These are phyloP conservation scores for Metaphire vulgaris DNA, from an alignment of 1,140 invertebrate species.

Conservation along the genomic window DNA sequence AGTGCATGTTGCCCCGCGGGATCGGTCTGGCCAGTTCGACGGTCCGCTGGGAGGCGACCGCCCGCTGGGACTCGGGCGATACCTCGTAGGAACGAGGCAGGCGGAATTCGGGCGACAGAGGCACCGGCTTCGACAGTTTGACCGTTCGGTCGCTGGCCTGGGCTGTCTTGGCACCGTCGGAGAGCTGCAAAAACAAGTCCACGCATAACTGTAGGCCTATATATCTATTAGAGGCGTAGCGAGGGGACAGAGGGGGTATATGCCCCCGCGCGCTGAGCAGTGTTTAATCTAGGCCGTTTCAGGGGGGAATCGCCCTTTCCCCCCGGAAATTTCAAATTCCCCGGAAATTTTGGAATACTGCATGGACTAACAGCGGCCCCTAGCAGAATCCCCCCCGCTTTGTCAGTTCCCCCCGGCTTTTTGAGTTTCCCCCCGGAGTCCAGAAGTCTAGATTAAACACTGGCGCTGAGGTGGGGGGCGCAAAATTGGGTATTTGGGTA, in stretches of 20 bases:
- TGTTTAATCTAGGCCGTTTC: too few relatives aligned
- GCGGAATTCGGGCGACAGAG: not conserved
- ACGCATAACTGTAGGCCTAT: not conserved
- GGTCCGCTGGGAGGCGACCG: not conserved
- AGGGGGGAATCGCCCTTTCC: not conserved
- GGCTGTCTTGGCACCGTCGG: not conserved
- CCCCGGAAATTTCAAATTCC: not conserved
- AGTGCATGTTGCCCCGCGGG: not conserved
- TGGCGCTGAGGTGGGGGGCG: too few relatives aligned
- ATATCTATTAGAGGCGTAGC: not conserved
- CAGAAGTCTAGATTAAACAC: too few relatives aligned
- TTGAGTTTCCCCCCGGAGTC: too few relatives aligned
- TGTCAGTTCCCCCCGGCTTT: too few relatives aligned
- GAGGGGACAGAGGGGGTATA: too few relatives aligned
- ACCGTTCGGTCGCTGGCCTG: not conserved
- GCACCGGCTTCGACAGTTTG: not conserved
- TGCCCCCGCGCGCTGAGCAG: too few relatives aligned
- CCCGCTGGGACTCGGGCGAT: not conserved
- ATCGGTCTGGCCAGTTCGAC: not conserved
- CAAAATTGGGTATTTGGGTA: too few relatives aligned
- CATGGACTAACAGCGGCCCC: not conserved
- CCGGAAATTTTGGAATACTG: not conserved
- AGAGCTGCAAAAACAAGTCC: not conserved
- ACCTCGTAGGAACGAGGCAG: not conserved
- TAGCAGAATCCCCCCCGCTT: too few relatives aligned